phyloP scores from a whole-genome alignment of 2,113 vertebrate species.

The Sinosuthora webbiana region DNA sequence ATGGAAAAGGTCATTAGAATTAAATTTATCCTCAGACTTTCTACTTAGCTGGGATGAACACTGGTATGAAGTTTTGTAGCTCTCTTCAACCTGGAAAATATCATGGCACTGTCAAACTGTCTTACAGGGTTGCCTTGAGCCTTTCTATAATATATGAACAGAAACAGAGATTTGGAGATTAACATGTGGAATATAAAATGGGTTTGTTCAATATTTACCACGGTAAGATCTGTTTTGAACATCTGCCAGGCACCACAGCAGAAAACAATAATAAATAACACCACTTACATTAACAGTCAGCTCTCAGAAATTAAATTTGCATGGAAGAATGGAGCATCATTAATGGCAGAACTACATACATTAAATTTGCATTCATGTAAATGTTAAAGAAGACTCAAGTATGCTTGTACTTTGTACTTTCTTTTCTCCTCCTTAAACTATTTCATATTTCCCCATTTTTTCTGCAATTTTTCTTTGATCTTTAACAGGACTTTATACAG shows the following conservation, averaged over 20 bases:
- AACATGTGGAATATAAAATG: not conserved
- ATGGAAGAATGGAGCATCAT: not conserved
- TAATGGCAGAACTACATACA: not conserved
- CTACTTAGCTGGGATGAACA: not conserved
- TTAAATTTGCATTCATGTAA: not conserved
- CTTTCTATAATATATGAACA: not conserved
- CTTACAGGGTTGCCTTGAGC: not conserved
- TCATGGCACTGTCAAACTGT: not conserved
- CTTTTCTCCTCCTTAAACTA: not conserved
- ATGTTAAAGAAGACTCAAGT: not conserved
- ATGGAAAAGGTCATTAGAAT: slow-evolving; percentile 33
- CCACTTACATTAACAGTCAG: not conserved
- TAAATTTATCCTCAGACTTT: slow-evolving; percentile 25
- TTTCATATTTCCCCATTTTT: not conserved
- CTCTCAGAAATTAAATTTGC: slow-evolving; percentile 4
- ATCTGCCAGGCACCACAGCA: not conserved
- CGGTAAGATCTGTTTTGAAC: not conserved
- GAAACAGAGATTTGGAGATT: not conserved
- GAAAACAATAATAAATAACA: not conserved
- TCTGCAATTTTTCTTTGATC: not conserved
- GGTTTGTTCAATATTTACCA: not conserved
- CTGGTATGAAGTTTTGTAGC: not conserved
- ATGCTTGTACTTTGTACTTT: not conserved
- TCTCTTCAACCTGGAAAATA: not conserved
- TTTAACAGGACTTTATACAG: not conserved